Percentiles rank a stretch among this genome's conserved stretches.
These are phyloP conservation scores for Acanthochromis polyacanthus DNA, from an alignment of 2,113 vertebrate species.

Conservation along the genomic window DNA sequence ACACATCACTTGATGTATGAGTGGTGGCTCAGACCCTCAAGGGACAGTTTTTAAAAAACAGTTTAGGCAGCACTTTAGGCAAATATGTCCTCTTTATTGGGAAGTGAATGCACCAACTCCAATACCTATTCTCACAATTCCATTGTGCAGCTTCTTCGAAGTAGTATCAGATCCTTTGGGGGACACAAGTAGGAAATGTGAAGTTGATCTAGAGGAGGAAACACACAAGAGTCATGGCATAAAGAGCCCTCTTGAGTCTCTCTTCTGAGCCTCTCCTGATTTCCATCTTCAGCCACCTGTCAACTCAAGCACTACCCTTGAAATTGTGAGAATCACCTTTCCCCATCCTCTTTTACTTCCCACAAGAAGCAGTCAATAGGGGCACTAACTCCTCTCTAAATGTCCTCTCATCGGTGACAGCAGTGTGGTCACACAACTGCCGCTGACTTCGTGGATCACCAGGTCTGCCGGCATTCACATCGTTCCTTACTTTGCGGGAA, in stretches of 20 bases:
- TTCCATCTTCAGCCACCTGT: slow-evolving; percentile 41
- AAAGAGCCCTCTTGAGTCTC: slow-evolving; percentile 48
- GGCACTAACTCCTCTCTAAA: slow-evolving; percentile 52
- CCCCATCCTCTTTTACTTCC: slow-evolving; percentile 26
- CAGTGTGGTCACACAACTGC: slow-evolving; percentile 15
- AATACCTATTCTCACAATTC: not conserved
- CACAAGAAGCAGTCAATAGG: slow-evolving; percentile 36
- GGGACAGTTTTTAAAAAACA: slow-evolving; percentile 33
- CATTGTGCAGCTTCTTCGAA: slow-evolving; percentile 21
- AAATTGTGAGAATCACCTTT: slow-evolving; percentile 39
- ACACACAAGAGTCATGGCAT: slow-evolving; percentile 10
- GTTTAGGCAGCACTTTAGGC: slow-evolving; percentile 10
- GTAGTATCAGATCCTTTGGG: slow-evolving; percentile 14
- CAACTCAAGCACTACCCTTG: slow-evolving; percentile 42
- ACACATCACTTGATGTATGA: slow-evolving; percentile 39
- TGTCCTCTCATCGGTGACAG: slow-evolving; percentile 57
- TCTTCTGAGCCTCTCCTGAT: slow-evolving; percentile 35
- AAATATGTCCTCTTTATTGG: slow-evolving; percentile 20
- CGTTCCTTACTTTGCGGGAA: slow-evolving; percentile 7
- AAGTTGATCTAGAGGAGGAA: slow-evolving; percentile 39
- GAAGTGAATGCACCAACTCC: not conserved
- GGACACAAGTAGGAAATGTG: slow-evolving; percentile 16
- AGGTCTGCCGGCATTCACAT: slow-evolving; percentile 7
- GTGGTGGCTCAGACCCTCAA: slow-evolving; percentile 23
- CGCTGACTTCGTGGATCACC: slow-evolving; percentile 3